Evolutionary conservation across 64 coral and sea anemone genomes (phyloP), one percentile per base, ranked within the genome.

Genomic region (Stichodactyla mertensii): DNA sequence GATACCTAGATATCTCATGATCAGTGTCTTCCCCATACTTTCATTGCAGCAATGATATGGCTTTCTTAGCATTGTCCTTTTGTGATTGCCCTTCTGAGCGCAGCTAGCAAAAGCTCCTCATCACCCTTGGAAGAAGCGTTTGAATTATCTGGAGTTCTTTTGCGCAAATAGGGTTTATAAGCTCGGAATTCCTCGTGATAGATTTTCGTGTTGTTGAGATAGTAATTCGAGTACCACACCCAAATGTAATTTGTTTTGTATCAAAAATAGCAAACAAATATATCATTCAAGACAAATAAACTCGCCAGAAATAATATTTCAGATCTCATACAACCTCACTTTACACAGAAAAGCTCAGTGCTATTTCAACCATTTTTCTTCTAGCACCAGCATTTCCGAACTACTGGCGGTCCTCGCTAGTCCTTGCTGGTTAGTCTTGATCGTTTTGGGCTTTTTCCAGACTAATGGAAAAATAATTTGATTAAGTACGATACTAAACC

Each of bases 401-500:
- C 1, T 45, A 45, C 13, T 51, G 3, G 4, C 18, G 0, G 27
- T 55, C 24, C 0, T 2, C 20, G 78, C 6, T 12, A 54, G 4
- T 81, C 16, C 6, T 7, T 15, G 52, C 20, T 81, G 0, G 53
- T 81, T 55, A 55, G 26, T 52, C 52, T 53, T 55, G 1, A 22
- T 81, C 53, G 45, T 28, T 81, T 81, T 53, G 52, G 52, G 51
- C 4, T 20, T 19, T 19, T 20, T 81, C 9, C 6, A 7, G 16
- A 18, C 78, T 81, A 81, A 81, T 81, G 78, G 78, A 53, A 55
- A 53, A 15, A 20, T 81, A 81, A 81, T 81, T 81, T 54, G 78
- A 81, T 81, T 81, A 81, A 18, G 36, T 45, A 45, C 36, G 52
- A 52, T 54, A 53, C 19, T 52, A 81, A 55, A 81, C 78, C 78